Percentiles rank a stretch among this genome's conserved stretches.
Evolutionary conservation across 2,888 invertebrate species (phyloP).

Genomic region (Miltochrista miniata): DNA sequence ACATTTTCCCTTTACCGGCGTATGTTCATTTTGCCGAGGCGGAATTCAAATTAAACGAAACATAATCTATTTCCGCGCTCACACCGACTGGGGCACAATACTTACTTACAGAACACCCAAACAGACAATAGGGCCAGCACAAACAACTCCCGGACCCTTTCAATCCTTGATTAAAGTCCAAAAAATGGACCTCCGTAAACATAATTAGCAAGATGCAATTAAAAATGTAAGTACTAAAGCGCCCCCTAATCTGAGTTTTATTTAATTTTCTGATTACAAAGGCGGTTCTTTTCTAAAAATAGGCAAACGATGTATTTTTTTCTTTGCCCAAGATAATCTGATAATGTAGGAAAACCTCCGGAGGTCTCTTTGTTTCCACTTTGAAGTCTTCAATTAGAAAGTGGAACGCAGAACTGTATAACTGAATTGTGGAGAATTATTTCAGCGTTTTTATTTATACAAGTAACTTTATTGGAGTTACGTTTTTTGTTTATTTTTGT

Average conservation of each 20-base stretch:
- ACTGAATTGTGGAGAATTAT: constrained; percentile 13
- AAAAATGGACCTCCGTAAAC: constrained; percentile 34
- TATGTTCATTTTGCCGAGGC: constrained; percentile 9
- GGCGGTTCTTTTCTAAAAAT: constrained; percentile 32
- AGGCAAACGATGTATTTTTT: constrained; percentile 35
- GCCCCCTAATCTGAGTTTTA: constrained; percentile 39
- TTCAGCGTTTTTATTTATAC: not conserved
- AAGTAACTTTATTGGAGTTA: no score
- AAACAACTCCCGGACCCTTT: constrained; percentile 30
- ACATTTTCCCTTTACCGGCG: constrained; percentile 4
- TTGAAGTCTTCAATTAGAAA: constrained; percentile 30
- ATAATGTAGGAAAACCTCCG: constrained; percentile 36
- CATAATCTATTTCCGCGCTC: constrained; percentile 6
- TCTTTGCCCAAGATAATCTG: constrained; percentile 32
- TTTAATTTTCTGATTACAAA: constrained; percentile 42
- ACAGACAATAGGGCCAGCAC: constrained; percentile 25
- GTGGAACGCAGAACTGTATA: constrained; percentile 12
- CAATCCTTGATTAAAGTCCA: constrained; percentile 30
- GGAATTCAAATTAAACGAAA: constrained; percentile 10
- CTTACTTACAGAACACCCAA: constrained; percentile 14
- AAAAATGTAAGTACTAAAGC: constrained; percentile 41
- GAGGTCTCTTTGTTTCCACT: constrained; percentile 26
- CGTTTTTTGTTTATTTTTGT: no score
- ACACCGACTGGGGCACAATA: constrained; percentile 10
- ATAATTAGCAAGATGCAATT: constrained; percentile 39